Evolutionary conservation across 1,140 invertebrate genomes (phyloP).

Genomic region (Cylas formicarius): DNA sequence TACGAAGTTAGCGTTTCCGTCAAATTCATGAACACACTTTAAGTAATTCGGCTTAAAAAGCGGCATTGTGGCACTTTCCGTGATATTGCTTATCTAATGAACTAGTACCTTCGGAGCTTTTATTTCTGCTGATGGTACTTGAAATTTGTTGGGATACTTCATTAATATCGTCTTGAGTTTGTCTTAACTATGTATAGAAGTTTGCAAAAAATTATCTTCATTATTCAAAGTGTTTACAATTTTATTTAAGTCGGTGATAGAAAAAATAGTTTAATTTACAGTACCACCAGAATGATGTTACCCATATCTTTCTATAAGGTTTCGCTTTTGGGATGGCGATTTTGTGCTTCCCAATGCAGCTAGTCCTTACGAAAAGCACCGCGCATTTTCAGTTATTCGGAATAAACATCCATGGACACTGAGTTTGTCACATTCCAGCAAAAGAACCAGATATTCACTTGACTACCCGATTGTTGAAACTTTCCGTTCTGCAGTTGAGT

Average conservation of each 20-base stretch:
- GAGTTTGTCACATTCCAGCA: too few species aligned
- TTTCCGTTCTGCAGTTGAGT: neutral
- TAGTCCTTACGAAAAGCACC: too few species aligned
- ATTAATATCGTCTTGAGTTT: neutral
- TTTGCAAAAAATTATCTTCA: neutral
- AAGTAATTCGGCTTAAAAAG: constrained; percentile 17
- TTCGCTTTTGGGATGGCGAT: neutral
- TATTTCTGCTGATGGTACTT: neutral
- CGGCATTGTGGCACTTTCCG: constrained; percentile 1
- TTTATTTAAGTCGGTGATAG: neutral
- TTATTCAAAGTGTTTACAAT: constrained; percentile 1
- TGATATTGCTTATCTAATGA: neutral
- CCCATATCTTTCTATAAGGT: constrained; percentile 4
- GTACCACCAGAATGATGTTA: neutral
- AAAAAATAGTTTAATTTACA: constrained; percentile 8
- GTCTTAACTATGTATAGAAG: too few species aligned
- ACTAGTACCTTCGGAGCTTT: neutral
- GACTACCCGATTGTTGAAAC: neutral
- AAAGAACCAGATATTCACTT: too few species aligned
- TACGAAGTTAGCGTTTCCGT: constrained; percentile 14
- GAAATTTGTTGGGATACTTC: neutral
- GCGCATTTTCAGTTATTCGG: too few species aligned
- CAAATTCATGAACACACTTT: constrained; percentile 16
- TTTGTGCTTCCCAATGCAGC: too few species aligned
- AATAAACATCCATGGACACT: too few species aligned